Percentiles rank a stretch among this genome's conserved stretches.
phyloP scores from a whole-genome alignment of 2,888 invertebrate species.

The Tridacna crocea region DNA sequence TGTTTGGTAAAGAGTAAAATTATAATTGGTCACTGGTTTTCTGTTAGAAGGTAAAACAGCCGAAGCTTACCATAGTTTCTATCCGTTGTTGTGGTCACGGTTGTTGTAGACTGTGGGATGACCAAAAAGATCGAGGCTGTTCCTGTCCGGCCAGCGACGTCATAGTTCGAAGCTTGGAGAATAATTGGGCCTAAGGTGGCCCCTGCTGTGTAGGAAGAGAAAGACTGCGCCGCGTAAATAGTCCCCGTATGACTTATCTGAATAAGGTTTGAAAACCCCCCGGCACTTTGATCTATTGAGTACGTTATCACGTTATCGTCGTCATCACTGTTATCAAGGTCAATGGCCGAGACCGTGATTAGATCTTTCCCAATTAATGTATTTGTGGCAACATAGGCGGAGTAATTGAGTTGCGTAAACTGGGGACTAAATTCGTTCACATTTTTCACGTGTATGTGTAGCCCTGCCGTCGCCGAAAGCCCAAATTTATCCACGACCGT shows the following conservation, averaged over 20 bases:
- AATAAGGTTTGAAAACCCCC: not conserved
- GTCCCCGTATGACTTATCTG: constrained; percentile 29
- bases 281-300: constrained; percentile 36
- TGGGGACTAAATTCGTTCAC: constrained; percentile 44
- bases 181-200: constrained; percentile 12
- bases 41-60: not conserved
- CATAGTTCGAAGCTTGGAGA: constrained; percentile 30
- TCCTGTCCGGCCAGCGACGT: constrained; percentile 20
- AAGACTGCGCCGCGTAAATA: constrained; percentile 27
- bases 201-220: constrained; percentile 16
- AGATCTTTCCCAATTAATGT: constrained; percentile 47
- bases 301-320: constrained; percentile 46
- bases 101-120: constrained; percentile 46
- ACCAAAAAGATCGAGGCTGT: constrained; percentile 32
- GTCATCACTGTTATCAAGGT: constrained; percentile 44
- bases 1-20: no score
- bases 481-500: constrained; percentile 51
- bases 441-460: constrained; percentile 50
- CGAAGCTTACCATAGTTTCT: constrained; percentile 40
- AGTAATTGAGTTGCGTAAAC: constrained; percentile 41
- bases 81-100: constrained; percentile 53
- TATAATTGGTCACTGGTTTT: no score
- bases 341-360: constrained; percentile 38
- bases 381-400: constrained; percentile 43
- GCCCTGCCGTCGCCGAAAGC: constrained; percentile 39